phyloP scores from a whole-genome alignment of 2,888 invertebrate species.

The Hydrotaea diabolus region DNA sequence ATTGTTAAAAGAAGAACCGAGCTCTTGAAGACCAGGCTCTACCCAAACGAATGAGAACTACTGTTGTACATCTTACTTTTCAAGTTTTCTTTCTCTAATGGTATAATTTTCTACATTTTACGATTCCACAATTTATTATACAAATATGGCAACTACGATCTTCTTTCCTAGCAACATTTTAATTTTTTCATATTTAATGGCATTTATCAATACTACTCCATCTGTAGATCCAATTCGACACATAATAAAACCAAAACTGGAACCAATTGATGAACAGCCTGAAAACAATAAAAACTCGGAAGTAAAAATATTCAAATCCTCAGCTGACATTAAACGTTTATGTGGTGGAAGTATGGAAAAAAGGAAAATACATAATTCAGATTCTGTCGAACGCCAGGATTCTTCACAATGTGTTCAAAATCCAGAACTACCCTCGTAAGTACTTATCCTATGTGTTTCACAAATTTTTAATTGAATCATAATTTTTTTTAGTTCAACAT shows the following conservation, averaged over 20 bases:
- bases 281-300: not conserved
- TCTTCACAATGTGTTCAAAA: not conserved
- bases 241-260: not conserved
- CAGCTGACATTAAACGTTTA: conserved; percentile 16
- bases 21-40: no score
- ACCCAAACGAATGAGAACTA: no score
- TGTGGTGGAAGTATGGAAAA: conserved; percentile 26
- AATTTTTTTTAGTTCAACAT: not conserved
- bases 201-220: not conserved
- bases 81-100: no score
- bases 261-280: conserved; percentile 23
- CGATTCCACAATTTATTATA: no score
- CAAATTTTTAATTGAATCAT: not conserved
- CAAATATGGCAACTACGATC: no score
- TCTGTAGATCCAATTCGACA: not conserved
- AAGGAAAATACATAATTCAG: not conserved
- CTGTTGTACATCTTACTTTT: no score
- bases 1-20: no score
- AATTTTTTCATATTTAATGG: no score
- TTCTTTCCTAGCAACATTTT: no score
- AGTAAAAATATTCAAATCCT: not conserved
- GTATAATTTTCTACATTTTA: no score
- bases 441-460: not conserved
- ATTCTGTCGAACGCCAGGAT: not conserved
- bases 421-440: not conserved